Conservation (phyloP, 2,113 vertebrate species). For the Phrynosoma platyrhinos region DNA sequence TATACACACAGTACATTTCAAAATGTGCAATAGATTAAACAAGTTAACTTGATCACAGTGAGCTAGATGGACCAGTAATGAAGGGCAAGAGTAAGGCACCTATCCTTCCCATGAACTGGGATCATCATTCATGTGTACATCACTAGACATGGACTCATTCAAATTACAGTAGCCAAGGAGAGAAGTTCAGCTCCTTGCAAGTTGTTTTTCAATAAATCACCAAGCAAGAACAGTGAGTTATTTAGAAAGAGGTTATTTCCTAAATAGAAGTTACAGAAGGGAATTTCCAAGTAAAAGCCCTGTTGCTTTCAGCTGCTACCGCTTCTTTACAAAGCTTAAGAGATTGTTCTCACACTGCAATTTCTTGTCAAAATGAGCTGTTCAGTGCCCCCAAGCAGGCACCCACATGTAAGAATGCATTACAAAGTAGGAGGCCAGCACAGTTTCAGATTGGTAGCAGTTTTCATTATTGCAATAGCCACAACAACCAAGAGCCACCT, state of each 20-base stretch:
- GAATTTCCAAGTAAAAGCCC: conserved; percentile 69
- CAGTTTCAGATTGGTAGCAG: not conserved
- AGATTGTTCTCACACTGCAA: not conserved
- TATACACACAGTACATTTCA: not conserved
- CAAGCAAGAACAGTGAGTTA: conserved; percentile 63
- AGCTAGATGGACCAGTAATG: not conserved
- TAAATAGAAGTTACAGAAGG: conserved; percentile 60
- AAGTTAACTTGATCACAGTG: not conserved
- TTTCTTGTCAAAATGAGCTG: conserved; percentile 19
- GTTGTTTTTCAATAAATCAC: conserved; percentile 58
- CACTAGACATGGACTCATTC: not conserved
- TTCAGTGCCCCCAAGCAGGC: not conserved
- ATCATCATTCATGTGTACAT: too few species aligned
- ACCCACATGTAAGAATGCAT: not conserved
- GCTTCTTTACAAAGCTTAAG: conserved; percentile 60
- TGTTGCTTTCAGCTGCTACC: conserved; percentile 49
- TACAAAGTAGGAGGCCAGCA: not conserved
- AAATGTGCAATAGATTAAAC: not conserved
- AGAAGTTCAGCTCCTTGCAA: conserved; percentile 34
- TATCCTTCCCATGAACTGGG: too few species aligned
- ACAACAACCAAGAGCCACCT: conserved; percentile 16
- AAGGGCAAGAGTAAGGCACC: not conserved
- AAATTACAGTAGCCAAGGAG: not conserved
- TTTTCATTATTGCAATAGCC: not conserved
- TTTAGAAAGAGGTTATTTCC: conserved; percentile 70